Evolutionary conservation across 2,113 vertebrate genomes (phyloP).

Genomic region (Cyanistes caeruleus): DNA sequence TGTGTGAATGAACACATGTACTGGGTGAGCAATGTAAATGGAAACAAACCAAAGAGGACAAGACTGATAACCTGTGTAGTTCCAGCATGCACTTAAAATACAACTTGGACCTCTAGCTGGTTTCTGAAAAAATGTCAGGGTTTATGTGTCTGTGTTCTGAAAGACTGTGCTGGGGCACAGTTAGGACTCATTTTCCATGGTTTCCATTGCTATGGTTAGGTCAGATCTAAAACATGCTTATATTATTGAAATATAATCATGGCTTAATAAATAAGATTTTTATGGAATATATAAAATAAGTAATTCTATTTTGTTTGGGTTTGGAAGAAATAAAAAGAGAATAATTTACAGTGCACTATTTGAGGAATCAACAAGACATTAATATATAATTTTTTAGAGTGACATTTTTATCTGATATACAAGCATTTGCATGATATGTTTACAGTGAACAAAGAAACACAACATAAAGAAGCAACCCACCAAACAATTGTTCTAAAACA

Average conservation of each 20-base stretch:
- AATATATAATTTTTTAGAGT: neutral
- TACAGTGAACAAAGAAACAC: neutral
- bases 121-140: neutral
- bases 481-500: neutral
- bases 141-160: neutral
- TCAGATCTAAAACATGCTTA: neutral
- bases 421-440: neutral
- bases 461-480: neutral
- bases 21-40: neutral
- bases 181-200: neutral
- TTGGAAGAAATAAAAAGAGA: neutral
- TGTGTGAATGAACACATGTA: conserved; percentile 14
- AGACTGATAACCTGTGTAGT: neutral
- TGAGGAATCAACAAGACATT: neutral
- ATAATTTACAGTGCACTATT: neutral
- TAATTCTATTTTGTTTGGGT: neutral
- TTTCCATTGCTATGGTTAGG: conserved; percentile 11
- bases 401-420: neutral
- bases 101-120: neutral
- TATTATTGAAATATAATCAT: conserved; percentile 1
- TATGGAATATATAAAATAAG: neutral
- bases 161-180: neutral
- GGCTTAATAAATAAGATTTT: conserved; percentile 5
- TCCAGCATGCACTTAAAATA: neutral
- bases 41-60: neutral